Percentiles rank a stretch among this genome's conserved stretches.
Conservation (phyloP, 2,888 invertebrate genomes). For the Syrista parreyssii region DNA sequence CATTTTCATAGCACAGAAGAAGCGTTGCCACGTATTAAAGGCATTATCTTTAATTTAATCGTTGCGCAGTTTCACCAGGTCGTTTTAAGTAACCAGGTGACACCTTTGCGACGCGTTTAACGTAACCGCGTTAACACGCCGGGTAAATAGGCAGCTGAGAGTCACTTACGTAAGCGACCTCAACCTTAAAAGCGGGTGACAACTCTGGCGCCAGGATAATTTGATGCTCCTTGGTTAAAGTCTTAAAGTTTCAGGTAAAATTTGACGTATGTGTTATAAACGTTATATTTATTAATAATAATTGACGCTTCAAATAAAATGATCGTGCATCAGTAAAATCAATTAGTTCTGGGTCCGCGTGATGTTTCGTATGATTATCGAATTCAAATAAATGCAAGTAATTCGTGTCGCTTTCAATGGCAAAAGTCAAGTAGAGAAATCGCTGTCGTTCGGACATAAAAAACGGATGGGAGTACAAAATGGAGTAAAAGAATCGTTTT, state of each 20-base stretch:
- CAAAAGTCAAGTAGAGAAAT: neutral
- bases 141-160: neutral
- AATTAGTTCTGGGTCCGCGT: no score
- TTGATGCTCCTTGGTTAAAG: neutral
- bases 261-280: neutral
- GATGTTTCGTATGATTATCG: neutral
- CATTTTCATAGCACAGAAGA: neutral
- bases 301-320: neutral
- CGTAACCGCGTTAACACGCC: constrained; percentile 15
- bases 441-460: neutral
- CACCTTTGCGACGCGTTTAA: constrained; percentile 18
- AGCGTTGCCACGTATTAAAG: neutral
- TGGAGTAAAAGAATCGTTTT: constrained; percentile 22
- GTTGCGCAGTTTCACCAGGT: constrained; percentile 1
- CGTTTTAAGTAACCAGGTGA: constrained; percentile 18
- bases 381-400: neutral
- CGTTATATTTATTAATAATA: no score
- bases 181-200: neutral
- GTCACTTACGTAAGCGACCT: neutral
- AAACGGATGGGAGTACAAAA: constrained; percentile 9
- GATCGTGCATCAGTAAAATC: neutral
- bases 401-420: neutral
- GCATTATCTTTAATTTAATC: neutral
- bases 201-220: neutral
- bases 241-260: neutral